Percentiles rank a stretch among this genome's conserved stretches.
phyloP scores from a whole-genome alignment of 2,888 invertebrate species.

The Gordius sp. region DNA sequence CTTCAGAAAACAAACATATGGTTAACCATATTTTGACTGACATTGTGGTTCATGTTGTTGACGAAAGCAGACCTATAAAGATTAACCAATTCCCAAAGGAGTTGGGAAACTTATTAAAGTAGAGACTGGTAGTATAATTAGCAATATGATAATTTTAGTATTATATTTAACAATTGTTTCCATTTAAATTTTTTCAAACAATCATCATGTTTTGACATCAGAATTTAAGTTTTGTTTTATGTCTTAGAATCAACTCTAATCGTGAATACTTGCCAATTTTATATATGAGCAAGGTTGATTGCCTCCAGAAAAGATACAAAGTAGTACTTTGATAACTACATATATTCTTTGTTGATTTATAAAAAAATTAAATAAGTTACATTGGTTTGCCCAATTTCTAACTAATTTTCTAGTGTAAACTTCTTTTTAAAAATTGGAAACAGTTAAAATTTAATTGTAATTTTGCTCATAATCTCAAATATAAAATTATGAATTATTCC shows the following conservation, averaged over 20 bases:
- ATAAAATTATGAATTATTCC: neutral
- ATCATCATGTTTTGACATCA: neutral
- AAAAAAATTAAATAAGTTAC: neutral
- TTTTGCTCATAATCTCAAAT: too few species aligned
- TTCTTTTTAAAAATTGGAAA: too few species aligned
- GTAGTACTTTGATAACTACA: neutral
- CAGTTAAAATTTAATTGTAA: too few species aligned
- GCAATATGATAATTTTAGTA: too few species aligned
- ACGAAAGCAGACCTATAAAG: neutral
- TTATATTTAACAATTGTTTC: neutral
- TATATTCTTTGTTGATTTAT: neutral
- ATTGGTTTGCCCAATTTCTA: neutral
- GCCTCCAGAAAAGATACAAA: neutral
- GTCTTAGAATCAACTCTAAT: neutral
- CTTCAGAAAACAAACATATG: neutral
- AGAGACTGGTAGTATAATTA: too few species aligned
- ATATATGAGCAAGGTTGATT: neutral
- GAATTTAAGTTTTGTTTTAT: neutral
- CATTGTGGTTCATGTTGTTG: neutral
- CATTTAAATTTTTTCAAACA: neutral
- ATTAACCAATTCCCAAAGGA: neutral
- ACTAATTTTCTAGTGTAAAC: too few species aligned
- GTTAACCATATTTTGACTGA: neutral
- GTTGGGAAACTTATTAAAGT: neutral
- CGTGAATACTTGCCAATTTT: conserved; percentile 1